Conservation (phyloP, 2,888 invertebrate genomes). For the Uropetala carovei region DNA sequence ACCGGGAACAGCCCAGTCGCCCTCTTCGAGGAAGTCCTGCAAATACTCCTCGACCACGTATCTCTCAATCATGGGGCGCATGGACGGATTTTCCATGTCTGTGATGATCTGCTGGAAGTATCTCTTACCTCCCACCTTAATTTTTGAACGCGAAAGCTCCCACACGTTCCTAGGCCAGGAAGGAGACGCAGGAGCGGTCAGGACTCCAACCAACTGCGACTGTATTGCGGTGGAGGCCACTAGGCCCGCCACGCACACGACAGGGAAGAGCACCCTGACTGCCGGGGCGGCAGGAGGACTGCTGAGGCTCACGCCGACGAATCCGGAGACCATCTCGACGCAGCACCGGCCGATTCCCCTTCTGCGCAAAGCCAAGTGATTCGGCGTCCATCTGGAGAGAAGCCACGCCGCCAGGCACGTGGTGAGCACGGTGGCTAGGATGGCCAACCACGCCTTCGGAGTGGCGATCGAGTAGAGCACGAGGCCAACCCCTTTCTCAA, state of each 20-base stretch:
- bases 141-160: neutral
- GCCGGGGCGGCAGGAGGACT: neutral
- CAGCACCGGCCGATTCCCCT: neutral
- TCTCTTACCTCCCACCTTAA: neutral
- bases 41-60: neutral
- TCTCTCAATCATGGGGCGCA: neutral
- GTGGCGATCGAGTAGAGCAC: neutral
- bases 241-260: neutral
- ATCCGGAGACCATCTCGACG: neutral
- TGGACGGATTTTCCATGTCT: neutral
- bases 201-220: constrained; percentile 34
- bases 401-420: constrained; percentile 8
- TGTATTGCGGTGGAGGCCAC: constrained; percentile 21
- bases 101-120: neutral
- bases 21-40: neutral
- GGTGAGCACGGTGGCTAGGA: neutral
- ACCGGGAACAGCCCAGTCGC: constrained; percentile 18
- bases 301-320: constrained; percentile 13
- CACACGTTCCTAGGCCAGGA: constrained; percentile 29
- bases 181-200: constrained; percentile 20
- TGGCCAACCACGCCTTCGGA: neutral
- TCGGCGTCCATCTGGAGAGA: neutral
- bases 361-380: neutral
- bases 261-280: neutral
- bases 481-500: neutral